Evolutionary conservation across 2,797 vertebrate genomes (phyloP).

Genomic region (Psittacula derbiana): DNA sequence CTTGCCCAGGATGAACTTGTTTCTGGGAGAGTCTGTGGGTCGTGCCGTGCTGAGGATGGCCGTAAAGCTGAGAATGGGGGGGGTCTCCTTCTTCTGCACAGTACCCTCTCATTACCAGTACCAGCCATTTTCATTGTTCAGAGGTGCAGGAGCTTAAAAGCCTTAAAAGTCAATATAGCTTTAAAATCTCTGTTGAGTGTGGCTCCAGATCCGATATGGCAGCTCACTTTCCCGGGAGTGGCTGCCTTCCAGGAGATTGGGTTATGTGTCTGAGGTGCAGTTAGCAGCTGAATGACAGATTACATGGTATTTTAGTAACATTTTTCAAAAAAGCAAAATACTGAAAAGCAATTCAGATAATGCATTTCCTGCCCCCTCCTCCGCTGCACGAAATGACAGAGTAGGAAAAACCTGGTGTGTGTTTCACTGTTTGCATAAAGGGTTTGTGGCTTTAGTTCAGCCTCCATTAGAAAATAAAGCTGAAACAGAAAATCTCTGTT

Average conservation of each 20-base stretch:
- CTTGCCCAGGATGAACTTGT: neutral
- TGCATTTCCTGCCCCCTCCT: conserved; percentile 31
- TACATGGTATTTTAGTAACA: conserved; percentile 31
- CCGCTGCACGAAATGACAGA: neutral
- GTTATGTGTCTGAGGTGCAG: conserved; percentile 33
- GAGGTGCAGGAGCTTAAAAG: neutral
- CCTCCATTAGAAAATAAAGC: neutral
- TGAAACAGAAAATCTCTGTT: neutral
- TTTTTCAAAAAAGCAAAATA: conserved; percentile 54
- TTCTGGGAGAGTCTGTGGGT: neutral
- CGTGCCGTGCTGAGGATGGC: neutral
- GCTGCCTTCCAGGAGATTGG: conserved; percentile 53
- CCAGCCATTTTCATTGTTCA: neutral
- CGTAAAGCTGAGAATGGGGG: fast-evolving
- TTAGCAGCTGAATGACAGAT: conserved; percentile 51
- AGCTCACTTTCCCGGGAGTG: neutral
- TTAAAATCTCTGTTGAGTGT: neutral
- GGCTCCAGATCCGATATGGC: neutral
- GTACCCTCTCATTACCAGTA: neutral
- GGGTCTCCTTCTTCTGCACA: neutral
- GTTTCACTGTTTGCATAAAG: neutral
- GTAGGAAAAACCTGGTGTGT: neutral
- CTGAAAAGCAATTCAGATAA: conserved; percentile 39
- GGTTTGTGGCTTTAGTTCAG: neutral
- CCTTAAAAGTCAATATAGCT: neutral